Conservation (phyloP, 2,888 invertebrate genomes). For the Tachystola acroxantha region DNA sequence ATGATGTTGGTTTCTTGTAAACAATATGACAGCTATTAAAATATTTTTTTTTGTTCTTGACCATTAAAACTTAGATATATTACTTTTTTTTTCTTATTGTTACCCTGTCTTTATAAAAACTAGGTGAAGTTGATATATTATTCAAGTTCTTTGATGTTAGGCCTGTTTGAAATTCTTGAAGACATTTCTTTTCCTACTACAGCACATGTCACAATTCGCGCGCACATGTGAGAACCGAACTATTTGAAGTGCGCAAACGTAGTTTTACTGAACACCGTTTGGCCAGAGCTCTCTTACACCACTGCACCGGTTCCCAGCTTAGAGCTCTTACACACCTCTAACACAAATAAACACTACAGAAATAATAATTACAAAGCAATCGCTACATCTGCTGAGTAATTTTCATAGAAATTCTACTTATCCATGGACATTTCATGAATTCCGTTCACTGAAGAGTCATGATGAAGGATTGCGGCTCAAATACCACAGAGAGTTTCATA, state of each 20-base stretch:
- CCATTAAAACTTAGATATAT: no score
- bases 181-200: slow-evolving; percentile 1
- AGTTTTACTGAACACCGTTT: slow-evolving; percentile 12
- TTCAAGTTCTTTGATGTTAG: background rate
- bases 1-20: no score
- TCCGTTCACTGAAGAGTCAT: background rate
- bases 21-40: no score
- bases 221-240: slow-evolving; percentile 1
- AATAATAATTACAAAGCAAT: slow-evolving; percentile 39
- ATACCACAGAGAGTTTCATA: no score
- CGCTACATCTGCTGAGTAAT: slow-evolving; percentile 29
- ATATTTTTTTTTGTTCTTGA: no score
- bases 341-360: slow-evolving; percentile 43
- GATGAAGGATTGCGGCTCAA: no score
- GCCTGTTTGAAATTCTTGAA: background rate
- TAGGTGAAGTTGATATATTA: background rate
- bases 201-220: slow-evolving; percentile 6
- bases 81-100: no score
- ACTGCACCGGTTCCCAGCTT: slow-evolving; percentile 17
- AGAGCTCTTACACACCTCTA: slow-evolving; percentile 19
- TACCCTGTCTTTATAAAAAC: no score
- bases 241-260: background rate
- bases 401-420: background rate
- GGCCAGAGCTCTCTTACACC: slow-evolving; percentile 13
- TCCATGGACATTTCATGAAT: background rate